A percentile compares a stretch with the other conserved stretches of the same genome.
These are phyloP conservation scores for Abramis brama DNA, from an alignment of 2,113 vertebrate genomes.

Conservation along the genomic window DNA sequence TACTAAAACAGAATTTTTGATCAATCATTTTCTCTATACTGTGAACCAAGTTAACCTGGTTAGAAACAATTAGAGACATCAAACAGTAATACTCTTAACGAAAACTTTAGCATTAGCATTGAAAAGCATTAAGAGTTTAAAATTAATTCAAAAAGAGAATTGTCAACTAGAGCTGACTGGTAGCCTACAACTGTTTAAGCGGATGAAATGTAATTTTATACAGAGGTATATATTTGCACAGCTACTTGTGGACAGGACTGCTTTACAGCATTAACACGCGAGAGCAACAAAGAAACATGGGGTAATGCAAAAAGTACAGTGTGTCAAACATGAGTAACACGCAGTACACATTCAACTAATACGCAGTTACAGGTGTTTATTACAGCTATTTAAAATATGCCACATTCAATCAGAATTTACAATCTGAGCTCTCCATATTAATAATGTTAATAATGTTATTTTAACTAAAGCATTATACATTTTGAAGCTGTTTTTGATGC, in stretches of 20 bases:
- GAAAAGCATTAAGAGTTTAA: background rate
- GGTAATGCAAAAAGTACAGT: background rate
- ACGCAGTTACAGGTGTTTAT: background rate
- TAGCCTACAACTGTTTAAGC: background rate
- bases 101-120: background rate
- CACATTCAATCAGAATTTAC: background rate
- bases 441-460: too few species aligned
- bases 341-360: background rate
- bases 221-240: background rate
- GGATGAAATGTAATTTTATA: background rate
- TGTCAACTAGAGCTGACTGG: background rate
- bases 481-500: too few species aligned
- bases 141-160: background rate
- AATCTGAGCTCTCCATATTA: too few species aligned
- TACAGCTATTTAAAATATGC: background rate
- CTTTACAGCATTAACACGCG: background rate
- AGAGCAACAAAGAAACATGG: background rate
- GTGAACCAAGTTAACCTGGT: background rate
- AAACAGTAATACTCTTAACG: background rate
- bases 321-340: background rate
- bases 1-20: constrained; percentile 29
- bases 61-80: background rate
- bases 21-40: background rate
- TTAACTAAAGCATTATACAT: too few species aligned
- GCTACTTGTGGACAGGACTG: background rate